phyloP scores from a whole-genome alignment of 2,888 invertebrate genomes.

The Andrena dorsata region DNA sequence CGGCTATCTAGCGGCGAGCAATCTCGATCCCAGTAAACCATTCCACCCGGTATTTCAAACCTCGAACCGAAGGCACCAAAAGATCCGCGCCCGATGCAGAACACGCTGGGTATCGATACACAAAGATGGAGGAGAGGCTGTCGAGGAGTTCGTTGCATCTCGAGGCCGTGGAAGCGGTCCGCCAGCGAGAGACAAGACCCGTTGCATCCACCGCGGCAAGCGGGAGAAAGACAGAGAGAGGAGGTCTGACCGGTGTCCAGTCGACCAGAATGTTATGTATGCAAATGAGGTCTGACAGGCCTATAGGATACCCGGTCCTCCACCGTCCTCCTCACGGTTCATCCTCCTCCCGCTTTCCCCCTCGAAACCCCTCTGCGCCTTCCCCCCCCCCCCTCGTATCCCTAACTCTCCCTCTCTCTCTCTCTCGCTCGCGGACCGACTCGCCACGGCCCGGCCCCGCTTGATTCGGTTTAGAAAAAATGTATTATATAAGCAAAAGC shows the following conservation, averaged over 20 bases:
- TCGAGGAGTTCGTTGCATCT: slow-evolving; percentile 66
- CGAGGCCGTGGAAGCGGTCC: slow-evolving; percentile 70
- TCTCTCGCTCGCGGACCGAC: slow-evolving; percentile 32
- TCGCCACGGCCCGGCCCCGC: slow-evolving; percentile 44
- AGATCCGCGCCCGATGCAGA: slow-evolving; percentile 54
- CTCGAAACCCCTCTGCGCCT: slow-evolving; percentile 29
- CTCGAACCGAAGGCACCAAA: slow-evolving; percentile 41
- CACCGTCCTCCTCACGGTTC: slow-evolving; percentile 66
- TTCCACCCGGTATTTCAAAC: slow-evolving; percentile 53
- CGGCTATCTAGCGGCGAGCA: too few species aligned
- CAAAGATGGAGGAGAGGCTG: slow-evolving; percentile 69
- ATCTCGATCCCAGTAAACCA: slow-evolving; percentile 12
- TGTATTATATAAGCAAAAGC: slow-evolving; percentile 79
- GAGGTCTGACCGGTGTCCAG: slow-evolving; percentile 83
- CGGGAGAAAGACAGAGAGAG: slow-evolving; percentile 68
- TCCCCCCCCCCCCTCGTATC: slow-evolving; percentile 10
- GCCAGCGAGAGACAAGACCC: slow-evolving; percentile 53
- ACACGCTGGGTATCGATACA: slow-evolving; percentile 67
- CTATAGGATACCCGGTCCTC: slow-evolving; percentile 77
- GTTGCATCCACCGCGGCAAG: slow-evolving; percentile 44
- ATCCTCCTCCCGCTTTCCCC: slow-evolving; percentile 62
- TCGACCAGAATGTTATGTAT: slow-evolving; percentile 85
- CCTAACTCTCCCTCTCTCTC: slow-evolving; percentile 10
- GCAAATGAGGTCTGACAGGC: slow-evolving; percentile 84
- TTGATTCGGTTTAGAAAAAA: slow-evolving; percentile 78